Evolutionary conservation across 1,140 invertebrate species (phyloP).

Genomic region (Prorops nasuta): DNA sequence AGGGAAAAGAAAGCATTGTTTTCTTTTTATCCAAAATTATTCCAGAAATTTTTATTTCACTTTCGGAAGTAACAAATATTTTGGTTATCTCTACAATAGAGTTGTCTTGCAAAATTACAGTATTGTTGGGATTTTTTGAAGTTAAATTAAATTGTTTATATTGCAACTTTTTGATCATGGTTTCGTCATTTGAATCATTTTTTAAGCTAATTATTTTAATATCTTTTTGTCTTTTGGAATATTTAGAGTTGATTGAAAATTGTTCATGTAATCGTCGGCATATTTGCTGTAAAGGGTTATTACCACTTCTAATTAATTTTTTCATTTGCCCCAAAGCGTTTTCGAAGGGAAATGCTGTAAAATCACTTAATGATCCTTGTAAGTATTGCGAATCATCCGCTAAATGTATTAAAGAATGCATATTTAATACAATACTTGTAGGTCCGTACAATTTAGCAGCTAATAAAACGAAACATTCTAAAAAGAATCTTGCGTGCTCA

Average conservation of each 20-base stretch:
- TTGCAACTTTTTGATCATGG: neutral
- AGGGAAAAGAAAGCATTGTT: neutral
- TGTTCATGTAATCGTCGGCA: neutral
- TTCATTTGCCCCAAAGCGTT: slow-evolving; percentile 2
- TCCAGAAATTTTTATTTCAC: neutral
- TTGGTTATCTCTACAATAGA: neutral
- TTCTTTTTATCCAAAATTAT: neutral
- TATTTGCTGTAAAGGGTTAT: neutral
- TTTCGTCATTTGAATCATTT: neutral
- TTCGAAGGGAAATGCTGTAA: slow-evolving; percentile 1
- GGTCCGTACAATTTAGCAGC: slow-evolving; percentile 12
- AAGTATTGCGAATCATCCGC: neutral
- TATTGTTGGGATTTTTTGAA: neutral
- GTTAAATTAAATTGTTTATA: neutral
- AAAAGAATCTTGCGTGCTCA: slow-evolving; percentile 11
- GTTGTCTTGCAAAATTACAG: neutral
- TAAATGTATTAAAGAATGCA: slow-evolving; percentile 21
- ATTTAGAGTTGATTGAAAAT: neutral
- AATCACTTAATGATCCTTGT: neutral
- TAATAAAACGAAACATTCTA: slow-evolving; percentile 18
- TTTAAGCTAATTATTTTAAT: neutral
- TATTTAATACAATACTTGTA: slow-evolving; percentile 15
- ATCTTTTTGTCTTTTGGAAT: neutral
- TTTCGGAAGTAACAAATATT: neutral
- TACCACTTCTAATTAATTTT: neutral